Evolutionary conservation across 2,888 invertebrate species (phyloP), one percentile per base, ranked within the genome.

Genomic region (Sinohyriopsis cumingii): DNA sequence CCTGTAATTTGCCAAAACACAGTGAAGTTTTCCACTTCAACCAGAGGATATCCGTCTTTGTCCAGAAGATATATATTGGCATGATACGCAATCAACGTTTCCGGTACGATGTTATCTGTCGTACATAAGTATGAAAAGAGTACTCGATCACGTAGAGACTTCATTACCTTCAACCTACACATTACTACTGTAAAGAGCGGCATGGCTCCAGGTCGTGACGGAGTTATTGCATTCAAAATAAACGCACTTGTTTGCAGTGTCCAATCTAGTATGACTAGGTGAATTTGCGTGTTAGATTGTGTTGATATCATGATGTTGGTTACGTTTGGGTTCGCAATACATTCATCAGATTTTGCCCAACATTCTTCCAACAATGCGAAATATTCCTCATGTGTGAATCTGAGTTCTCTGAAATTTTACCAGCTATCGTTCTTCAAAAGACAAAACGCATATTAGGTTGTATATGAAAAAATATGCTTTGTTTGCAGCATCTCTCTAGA

Each of bases 211-310:
- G 22, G 28, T 18, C 20, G 12, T 5, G 55, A 45, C 25, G 33
- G 22, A 6, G 45, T 55, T 22, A 59, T n/a, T 45, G 57, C 59
- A 25, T 33, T 9, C 33, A 55, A 45, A 18, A 66, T 53, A 15
- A 22, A 59, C 12, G 18, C 53, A 9, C 25, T 20, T 33, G 71
- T 55, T 53, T 71, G 71, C 24, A 60, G 12, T 24, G 59, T 63
- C 19, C 28, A 57, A 33, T 71, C 71, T 22, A 71, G 54, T 19
- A 71, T 62, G 28, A 28, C 54, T 15, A 67, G 71, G 55, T 71
- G 71, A 7, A 67, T 53, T 12, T 19, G 20, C 12, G 60, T 63
- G n/a, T 56, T 12, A 53, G 54, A 9, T n/a, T 67, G 19, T 22
- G 53, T 53, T 12, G n/a, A 3, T 12, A n/a, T 33, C 20, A 71